Evolutionary conservation across 2,888 invertebrate species (phyloP).

Genomic region (Leptothorax acervorum): DNA sequence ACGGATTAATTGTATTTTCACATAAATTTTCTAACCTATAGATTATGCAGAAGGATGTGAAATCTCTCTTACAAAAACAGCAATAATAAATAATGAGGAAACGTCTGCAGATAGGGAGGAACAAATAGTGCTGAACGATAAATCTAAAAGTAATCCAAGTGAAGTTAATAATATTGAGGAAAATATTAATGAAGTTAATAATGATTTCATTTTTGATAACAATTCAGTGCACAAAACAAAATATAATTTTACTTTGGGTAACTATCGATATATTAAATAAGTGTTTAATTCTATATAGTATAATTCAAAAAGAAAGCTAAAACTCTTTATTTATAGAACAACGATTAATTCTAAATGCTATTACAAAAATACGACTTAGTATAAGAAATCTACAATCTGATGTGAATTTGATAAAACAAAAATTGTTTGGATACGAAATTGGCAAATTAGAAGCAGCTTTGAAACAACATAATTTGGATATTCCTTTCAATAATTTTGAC

Average conservation of each 20-base stretch:
- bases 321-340: neutral
- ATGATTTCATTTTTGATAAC: too few species aligned
- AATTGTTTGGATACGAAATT: neutral
- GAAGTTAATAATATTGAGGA: too few species aligned
- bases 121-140: too few species aligned
- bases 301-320: neutral
- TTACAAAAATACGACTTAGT: neutral
- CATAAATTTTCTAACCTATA: neutral
- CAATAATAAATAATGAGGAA: neutral
- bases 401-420: neutral
- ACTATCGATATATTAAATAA: neutral
- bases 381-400: neutral
- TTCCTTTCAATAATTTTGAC: neutral
- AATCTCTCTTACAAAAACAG: neutral
- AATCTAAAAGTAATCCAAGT: too few species aligned
- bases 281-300: neutral
- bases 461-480: neutral
- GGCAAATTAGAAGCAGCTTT: neutral
- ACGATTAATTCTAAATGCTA: neutral
- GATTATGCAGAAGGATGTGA: neutral
- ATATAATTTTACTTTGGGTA: neutral
- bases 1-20: neutral
- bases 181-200: too few species aligned
- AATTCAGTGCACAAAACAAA: neutral
- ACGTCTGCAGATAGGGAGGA: neutral